Base-by-base conservation (phyloP, 2,888 invertebrate genomes). In the Nemapogon koenigi region DNA sequence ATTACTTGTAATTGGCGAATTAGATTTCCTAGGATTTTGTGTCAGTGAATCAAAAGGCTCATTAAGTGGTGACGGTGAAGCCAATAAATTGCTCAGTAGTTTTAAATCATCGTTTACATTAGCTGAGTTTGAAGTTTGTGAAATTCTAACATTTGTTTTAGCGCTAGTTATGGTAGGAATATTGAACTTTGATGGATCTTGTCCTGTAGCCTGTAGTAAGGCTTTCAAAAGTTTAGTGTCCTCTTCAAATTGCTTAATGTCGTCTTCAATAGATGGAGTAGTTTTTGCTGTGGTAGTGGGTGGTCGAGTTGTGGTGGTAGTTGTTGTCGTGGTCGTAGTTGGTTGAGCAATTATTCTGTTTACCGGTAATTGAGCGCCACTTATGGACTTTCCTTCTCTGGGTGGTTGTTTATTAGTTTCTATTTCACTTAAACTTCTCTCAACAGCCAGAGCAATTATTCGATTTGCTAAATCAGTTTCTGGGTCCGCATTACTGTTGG, bases 381-480 rank as follows among this genome's bases (percentile, higher is more conserved):
- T 49, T 44, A 67, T 55, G 40, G 53, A 57, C 58, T 65, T 65
- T 44, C 67, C 63, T 38, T 55, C 57, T 42, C 67, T 60, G 11
- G 2, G 18, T 11, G 53, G 44, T 40, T 52, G 51, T 30, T 53
- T 52, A 30, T 62, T 65, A 11, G 62, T 55, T 48, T 75, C 64
- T 47, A 76, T 70, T 50, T 70, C 78, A 49, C 59, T 75, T 35
- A 80, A 59, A 48, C 80, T 80, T 50, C 54, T 72, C 51, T 81
- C 81, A 13, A 82, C 75, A 26, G 82, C 82, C 16, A 82, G 56
- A 32, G 82, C 80, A 46, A 82, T 81, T 28, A 82, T 80, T 38
- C 81, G 64, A 46, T 81, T 81, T 16, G 82, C 81, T 42, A 82
- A 62, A 13, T 70, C 62, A 36, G 67, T 62, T 51, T 80, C 80